These are phyloP conservation scores for Gorsachius goisagi DNA, from an alignment of 2,113 vertebrate species.

Conservation along the genomic window DNA sequence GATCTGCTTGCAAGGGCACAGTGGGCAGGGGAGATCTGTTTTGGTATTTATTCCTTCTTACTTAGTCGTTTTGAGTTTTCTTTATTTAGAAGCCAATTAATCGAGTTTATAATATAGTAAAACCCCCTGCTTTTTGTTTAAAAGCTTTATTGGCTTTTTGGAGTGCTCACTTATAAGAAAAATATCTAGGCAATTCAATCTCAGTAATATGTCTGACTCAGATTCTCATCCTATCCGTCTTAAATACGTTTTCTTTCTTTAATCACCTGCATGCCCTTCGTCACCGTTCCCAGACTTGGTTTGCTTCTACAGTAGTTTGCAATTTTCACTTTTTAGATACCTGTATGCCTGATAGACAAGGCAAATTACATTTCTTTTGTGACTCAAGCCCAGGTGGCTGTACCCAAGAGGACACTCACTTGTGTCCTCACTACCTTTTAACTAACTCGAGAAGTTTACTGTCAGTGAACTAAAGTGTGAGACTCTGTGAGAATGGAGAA, in stretches of 20 bases:
- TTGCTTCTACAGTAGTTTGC: background rate
- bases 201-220: slow-evolving; percentile 38
- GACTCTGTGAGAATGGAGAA: background rate
- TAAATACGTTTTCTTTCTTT: slow-evolving; percentile 47
- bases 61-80: background rate
- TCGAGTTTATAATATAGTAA: background rate
- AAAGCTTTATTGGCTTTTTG: slow-evolving; percentile 37
- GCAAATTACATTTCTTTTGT: background rate
- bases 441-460: accelerated
- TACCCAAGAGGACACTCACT: background rate
- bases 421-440: background rate
- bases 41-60: slow-evolving; percentile 10
- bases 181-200: slow-evolving; percentile 6
- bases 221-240: slow-evolving; percentile 31
- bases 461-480: background rate
- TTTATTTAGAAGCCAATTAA: slow-evolving; percentile 32
- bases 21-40: background rate
- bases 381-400: background rate
- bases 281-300: background rate
- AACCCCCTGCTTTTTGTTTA: background rate
- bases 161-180: background rate
- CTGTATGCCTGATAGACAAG: background rate
- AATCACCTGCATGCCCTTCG: background rate
- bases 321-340: background rate
- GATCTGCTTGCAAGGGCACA: background rate